These are phyloP conservation scores for Neopipo cinnamomea DNA, from an alignment of 2,113 vertebrate species.

Conservation along the genomic window DNA sequence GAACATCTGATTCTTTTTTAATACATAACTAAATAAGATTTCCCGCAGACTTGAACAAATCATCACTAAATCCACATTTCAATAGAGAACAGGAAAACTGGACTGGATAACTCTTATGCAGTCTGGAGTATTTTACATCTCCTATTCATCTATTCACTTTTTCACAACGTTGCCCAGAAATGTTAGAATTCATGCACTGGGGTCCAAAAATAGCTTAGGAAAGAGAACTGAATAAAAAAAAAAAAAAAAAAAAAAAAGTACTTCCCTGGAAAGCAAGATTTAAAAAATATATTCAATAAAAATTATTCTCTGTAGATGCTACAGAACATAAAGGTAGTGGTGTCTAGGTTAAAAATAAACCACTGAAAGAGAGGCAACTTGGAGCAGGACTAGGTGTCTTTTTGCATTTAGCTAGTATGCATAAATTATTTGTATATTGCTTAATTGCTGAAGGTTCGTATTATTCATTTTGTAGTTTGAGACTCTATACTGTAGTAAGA, in stretches of 20 bases:
- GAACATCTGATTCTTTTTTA: neutral
- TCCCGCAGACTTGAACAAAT: neutral
- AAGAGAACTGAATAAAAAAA: neutral
- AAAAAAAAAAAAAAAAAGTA: constrained; percentile 5
- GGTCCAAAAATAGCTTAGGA: constrained; percentile 16
- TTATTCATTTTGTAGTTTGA: neutral
- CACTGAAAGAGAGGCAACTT: neutral
- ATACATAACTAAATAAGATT: constrained; percentile 6
- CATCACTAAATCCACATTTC: constrained; percentile 6
- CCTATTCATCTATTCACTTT: constrained; percentile 10
- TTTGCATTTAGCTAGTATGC: neutral
- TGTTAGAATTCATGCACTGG: neutral
- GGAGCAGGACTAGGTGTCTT: neutral
- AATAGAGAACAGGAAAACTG: neutral
- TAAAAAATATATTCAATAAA: neutral
- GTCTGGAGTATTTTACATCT: constrained; percentile 8
- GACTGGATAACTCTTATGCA: neutral
- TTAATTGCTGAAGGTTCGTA: neutral
- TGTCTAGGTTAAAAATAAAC: constrained; percentile 1
- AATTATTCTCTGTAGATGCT: neutral
- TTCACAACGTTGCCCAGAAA: neutral
- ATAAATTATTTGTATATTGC: neutral
- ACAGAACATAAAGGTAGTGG: neutral
- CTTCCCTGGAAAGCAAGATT: constrained; percentile 19
- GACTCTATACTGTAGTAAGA: neutral